phyloP scores from a whole-genome alignment of 2,797 vertebrate genomes.

The Bryconaethiops microstoma region DNA sequence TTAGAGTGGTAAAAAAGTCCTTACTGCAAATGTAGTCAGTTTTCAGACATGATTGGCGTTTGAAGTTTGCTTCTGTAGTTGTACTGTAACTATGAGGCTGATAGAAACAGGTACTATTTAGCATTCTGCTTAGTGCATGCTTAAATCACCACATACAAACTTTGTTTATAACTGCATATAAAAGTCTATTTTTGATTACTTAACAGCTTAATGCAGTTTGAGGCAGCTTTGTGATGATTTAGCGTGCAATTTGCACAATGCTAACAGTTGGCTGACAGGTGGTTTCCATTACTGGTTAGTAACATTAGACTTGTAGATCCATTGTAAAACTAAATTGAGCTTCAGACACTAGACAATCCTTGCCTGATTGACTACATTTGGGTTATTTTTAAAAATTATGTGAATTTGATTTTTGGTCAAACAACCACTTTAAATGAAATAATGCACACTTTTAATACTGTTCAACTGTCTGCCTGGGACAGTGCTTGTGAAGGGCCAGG shows the following conservation, averaged over 20 bases:
- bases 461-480: constrained; percentile 24
- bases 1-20: too few relatives aligned
- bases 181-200: background rate
- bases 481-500: constrained; percentile 67
- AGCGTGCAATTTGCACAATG: background rate
- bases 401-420: background rate
- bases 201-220: background rate
- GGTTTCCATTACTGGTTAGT: background rate
- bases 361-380: background rate
- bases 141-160: too few relatives aligned
- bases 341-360: background rate
- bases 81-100: background rate
- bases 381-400: background rate
- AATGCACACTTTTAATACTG: constrained; percentile 10
- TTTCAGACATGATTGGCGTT: background rate
- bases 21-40: background rate
- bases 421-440: background rate
- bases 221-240: background rate
- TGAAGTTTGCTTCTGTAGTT: background rate
- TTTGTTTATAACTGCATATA: background rate
- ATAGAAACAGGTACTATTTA: background rate
- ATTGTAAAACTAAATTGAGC: background rate
- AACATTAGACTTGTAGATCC: background rate
- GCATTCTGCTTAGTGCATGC: too few relatives aligned
- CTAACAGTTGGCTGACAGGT: background rate